Conservation (phyloP, 2,797 vertebrate species). For the Chelmon rostratus region DNA sequence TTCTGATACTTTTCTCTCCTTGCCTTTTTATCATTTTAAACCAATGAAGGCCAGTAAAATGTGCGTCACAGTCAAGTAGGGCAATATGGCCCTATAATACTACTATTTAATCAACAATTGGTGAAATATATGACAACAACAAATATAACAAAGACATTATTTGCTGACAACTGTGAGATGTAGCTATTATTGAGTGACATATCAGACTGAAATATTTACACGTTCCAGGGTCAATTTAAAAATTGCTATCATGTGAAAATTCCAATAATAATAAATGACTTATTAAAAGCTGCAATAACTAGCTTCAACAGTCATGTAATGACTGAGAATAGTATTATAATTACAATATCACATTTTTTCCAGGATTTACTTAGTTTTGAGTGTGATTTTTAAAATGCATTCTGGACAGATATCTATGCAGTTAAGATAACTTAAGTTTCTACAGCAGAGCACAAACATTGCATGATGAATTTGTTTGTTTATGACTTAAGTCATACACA, state of each 20-base stretch:
- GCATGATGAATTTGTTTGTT: background rate
- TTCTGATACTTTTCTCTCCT: background rate
- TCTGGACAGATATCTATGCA: background rate
- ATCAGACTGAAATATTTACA: background rate
- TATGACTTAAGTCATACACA: background rate
- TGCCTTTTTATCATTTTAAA: background rate
- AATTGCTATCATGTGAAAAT: background rate
- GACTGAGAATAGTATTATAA: background rate
- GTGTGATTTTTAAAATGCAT: background rate
- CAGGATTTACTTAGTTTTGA: background rate
- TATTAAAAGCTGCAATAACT: background rate
- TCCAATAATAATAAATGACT: background rate
- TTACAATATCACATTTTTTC: background rate
- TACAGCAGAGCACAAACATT: slow-evolving; percentile 6
- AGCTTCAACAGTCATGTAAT: background rate
- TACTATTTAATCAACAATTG: background rate
- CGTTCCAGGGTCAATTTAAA: background rate
- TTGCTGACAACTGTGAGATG: background rate
- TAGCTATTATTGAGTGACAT: background rate
- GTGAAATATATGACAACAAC: too few relatives aligned
- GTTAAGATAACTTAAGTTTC: background rate
- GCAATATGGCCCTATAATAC: background rate
- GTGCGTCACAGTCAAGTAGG: background rate
- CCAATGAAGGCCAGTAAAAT: background rate
- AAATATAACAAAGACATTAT: background rate